Evolutionary conservation across 2,113 vertebrate genomes (phyloP).

Genomic region (Hydrolagus affinis): DNA sequence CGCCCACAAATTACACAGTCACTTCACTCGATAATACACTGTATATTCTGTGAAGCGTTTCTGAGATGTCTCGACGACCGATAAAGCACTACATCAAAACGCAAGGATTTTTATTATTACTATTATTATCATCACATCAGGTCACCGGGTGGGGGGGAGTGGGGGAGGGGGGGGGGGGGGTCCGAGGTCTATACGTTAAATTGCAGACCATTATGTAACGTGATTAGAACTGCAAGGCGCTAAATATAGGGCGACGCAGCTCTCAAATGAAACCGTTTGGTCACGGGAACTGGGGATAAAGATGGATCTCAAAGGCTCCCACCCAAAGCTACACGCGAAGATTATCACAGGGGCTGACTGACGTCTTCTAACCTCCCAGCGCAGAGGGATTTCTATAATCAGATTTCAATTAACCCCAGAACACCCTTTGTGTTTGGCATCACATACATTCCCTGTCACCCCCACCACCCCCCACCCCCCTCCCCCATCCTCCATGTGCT

Average conservation of each 20-base stretch:
- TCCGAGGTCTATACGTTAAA: not conserved
- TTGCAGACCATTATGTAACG: not conserved
- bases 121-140: no score
- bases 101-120: no score
- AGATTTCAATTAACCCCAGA: constrained; percentile 29
- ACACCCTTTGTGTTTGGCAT: not conserved
- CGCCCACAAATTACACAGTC: no score
- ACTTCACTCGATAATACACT: no score
- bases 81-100: no score
- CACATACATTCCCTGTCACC: not conserved
- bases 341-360: constrained; percentile 21
- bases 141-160: no score
- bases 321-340: constrained; percentile 1
- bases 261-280: not conserved
- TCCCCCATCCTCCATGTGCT: no score
- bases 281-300: not conserved
- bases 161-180: no score
- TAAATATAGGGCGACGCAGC: not conserved
- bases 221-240: not conserved
- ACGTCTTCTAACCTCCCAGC: not conserved
- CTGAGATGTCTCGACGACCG: no score
- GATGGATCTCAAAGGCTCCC: not conserved
- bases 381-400: constrained; percentile 4
- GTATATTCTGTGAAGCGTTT: no score
- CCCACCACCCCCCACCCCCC: no score